A percentile compares a stretch with the other conserved stretches of the same genome.
Conservation (phyloP, 1,140 invertebrate species). For the Drosophila guanche region DNA sequence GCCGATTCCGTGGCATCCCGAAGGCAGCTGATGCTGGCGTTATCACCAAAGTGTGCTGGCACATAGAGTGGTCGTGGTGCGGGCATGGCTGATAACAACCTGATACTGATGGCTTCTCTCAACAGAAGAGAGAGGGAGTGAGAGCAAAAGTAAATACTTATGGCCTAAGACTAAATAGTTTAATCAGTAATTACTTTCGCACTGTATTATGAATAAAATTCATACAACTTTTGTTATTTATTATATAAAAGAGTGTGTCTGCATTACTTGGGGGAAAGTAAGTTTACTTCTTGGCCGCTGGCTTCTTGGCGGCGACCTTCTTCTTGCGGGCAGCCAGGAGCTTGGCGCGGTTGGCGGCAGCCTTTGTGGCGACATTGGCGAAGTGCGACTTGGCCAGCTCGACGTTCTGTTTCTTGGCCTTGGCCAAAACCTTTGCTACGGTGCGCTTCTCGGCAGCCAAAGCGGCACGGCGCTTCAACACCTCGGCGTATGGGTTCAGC, state of each 20-base stretch:
- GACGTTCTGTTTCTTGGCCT: conserved; percentile 80
- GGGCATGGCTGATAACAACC: background rate
- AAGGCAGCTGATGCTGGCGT: conserved; percentile 50
- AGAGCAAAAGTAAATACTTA: conserved; percentile 41
- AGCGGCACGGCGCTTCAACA: conserved; percentile 91
- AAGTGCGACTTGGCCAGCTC: conserved; percentile 80
- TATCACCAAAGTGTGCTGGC: conserved; percentile 39
- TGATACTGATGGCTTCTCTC: background rate
- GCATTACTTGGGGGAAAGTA: conserved; percentile 57
- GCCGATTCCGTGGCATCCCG: conserved; percentile 55
- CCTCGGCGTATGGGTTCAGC: conserved; percentile 96
- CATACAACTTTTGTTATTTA: conserved; percentile 78
- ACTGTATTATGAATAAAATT: conserved; percentile 83
- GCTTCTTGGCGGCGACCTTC: conserved; percentile 74
- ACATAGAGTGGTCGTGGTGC: conserved; percentile 25
- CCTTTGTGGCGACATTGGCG: conserved; percentile 74
- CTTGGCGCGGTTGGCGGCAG: conserved; percentile 76
- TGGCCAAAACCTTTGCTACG: conserved; percentile 70
- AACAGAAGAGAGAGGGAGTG: conserved; percentile 4
- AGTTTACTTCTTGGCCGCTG: conserved; percentile 79
- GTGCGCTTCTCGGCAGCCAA: conserved; percentile 86
- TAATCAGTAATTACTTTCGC: conserved; percentile 77
- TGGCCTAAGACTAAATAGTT: conserved; percentile 69
- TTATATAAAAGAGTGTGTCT: conserved; percentile 75
- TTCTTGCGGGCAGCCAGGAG: conserved; percentile 78